A percentile compares a stretch with the other conserved stretches of the same genome.
Evolutionary conservation across 2,113 vertebrate species (phyloP).

Genomic region (Hippocampus zosterae): DNA sequence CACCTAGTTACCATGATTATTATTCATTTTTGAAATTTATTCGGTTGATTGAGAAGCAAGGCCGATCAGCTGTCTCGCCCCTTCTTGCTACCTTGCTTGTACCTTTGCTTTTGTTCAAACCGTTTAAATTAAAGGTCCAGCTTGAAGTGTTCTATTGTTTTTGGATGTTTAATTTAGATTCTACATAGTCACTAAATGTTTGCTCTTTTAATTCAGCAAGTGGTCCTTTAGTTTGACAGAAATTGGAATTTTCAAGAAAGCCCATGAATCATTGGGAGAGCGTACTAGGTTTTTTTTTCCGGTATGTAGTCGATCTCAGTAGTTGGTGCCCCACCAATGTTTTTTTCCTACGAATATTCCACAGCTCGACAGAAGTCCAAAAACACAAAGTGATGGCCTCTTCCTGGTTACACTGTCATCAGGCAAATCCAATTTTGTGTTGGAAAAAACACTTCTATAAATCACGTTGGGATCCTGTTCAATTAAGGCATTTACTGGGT

Average conservation of each 20-base stretch:
- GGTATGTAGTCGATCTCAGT: not conserved
- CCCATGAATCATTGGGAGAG: not conserved
- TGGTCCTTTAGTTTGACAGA: not conserved
- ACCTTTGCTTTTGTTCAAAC: too few species aligned
- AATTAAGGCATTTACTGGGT: not conserved
- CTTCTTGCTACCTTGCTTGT: too few species aligned
- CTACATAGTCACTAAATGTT: too few species aligned
- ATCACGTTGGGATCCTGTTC: conserved; percentile 1
- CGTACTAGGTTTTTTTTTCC: not conserved
- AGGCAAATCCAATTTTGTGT: conserved; percentile 6
- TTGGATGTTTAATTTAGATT: too few species aligned
- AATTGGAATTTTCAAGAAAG: not conserved
- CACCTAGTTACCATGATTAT: too few species aligned
- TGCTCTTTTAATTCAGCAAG: not conserved
- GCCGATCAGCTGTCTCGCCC: too few species aligned
- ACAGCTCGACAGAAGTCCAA: conserved; percentile 2
- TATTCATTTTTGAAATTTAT: too few species aligned
- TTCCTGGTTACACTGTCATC: conserved; percentile 3
- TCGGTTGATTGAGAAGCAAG: too few species aligned
- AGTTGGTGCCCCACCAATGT: not conserved
- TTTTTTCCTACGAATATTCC: not conserved
- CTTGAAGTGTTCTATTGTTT: too few species aligned
- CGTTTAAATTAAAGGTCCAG: too few species aligned
- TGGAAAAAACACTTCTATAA: not conserved
- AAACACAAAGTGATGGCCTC: conserved; percentile 17